Evolutionary conservation across 2,113 vertebrate species (phyloP).

Genomic region (Chascanopsetta lugubris): DNA sequence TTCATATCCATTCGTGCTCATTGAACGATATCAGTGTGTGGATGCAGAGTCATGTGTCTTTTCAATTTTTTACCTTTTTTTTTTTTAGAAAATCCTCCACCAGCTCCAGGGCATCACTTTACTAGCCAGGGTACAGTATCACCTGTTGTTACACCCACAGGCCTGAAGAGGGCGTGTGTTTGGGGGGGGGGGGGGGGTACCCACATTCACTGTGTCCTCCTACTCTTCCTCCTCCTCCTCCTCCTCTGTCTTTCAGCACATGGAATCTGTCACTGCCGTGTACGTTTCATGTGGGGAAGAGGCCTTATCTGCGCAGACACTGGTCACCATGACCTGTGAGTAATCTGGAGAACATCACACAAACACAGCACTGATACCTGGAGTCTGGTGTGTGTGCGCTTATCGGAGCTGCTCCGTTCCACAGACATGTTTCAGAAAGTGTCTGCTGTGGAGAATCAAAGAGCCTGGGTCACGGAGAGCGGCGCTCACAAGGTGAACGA

Average conservation of each 20-base stretch:
- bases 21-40: too few relatives aligned
- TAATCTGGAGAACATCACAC: slow-evolving; percentile 14
- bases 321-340: slow-evolving; percentile 90
- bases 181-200: too few relatives aligned
- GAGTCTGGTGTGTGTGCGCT: not conserved
- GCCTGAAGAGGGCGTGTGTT: not conserved
- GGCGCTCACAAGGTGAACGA: slow-evolving; percentile 84
- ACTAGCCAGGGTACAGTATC: slow-evolving; percentile 76
- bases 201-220: not conserved
- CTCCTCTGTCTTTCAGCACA: slow-evolving; percentile 73
- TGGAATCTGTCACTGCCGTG: slow-evolving; percentile 80
- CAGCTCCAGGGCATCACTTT: slow-evolving; percentile 74
- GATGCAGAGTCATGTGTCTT: not conserved
- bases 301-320: slow-evolving; percentile 79
- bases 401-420: not conserved
- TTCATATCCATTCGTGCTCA: not conserved
- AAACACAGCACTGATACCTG: not conserved
- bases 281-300: slow-evolving; percentile 82
- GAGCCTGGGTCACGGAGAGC: slow-evolving; percentile 81
- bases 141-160: not conserved
- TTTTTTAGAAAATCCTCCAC: slow-evolving; percentile 76
- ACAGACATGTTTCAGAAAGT: slow-evolving; percentile 92
- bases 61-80: not conserved
- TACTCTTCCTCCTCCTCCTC: not conserved
- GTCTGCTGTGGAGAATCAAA: slow-evolving; percentile 82